Evolutionary conservation across 2,797 vertebrate genomes (phyloP).

Genomic region (Parauchenoglanis punctatus): DNA sequence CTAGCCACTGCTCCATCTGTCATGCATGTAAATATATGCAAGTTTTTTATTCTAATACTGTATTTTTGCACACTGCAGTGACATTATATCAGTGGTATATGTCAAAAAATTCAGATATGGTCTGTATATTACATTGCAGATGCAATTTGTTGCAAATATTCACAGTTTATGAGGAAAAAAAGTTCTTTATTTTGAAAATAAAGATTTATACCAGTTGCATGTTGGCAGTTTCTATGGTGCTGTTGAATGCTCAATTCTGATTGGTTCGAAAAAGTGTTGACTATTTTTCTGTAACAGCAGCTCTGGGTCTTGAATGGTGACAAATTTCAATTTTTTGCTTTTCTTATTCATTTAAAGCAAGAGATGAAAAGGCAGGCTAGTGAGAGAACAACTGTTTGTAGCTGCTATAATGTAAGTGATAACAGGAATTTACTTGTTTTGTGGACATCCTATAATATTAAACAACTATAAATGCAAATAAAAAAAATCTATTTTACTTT

Average conservation of each 20-base stretch:
- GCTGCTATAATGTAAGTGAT: not conserved
- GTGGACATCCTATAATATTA: too few species aligned
- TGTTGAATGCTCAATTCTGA: not conserved
- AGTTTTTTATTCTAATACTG: slow-evolving; percentile 32
- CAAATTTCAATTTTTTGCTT: not conserved
- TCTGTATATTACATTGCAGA: slow-evolving; percentile 31
- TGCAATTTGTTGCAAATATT: slow-evolving; percentile 24
- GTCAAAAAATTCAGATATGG: slow-evolving; percentile 31
- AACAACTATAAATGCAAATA: not conserved
- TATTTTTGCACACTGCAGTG: slow-evolving; percentile 54
- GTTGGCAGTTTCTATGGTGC: not conserved
- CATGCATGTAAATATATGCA: slow-evolving; percentile 55
- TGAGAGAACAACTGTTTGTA: not conserved
- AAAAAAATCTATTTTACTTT: not conserved
- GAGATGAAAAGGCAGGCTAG: not conserved
- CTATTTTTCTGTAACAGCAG: not conserved
- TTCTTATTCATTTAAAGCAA: not conserved
- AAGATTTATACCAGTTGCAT: slow-evolving; percentile 38
- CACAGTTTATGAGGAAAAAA: slow-evolving; percentile 25
- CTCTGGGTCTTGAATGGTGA: not conserved
- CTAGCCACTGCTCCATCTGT: slow-evolving; percentile 26
- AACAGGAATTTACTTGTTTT: not conserved
- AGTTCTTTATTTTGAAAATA: slow-evolving; percentile 45
- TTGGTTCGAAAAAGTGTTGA: not conserved
- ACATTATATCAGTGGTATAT: slow-evolving; percentile 35